Base-by-base conservation (phyloP, 2,888 invertebrate genomes). In the Eucriotettix oculatus region DNA sequence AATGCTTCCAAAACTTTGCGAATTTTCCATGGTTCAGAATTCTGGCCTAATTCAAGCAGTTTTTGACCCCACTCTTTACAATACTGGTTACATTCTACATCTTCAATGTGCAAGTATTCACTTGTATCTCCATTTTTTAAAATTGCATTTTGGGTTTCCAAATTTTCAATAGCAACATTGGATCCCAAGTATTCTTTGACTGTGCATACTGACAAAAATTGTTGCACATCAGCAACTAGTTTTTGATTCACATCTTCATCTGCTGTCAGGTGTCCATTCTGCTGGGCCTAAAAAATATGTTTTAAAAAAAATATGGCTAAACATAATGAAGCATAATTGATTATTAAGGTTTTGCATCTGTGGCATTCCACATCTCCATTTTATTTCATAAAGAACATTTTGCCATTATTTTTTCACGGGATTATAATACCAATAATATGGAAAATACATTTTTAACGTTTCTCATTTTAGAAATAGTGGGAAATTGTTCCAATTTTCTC, bases 1-100 rank as follows among this genome's bases (percentile, higher is more conserved):
- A 63, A 63, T 2, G 62, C 60, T 44, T 63, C 63, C n/a, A 63
- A 44, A 56, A 60, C 56, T 40, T 58, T 56, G 10, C 60, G 57
- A 0, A 62, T 52, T 16, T 59, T 60, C 62, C 62, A 62, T 1
- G 61, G 61, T 12, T 62, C 60, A 1, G 62, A 55, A 48, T 29
- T 29, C n/a, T 41, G 54, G 9, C 58, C 60, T 9, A 57, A 16
- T 41, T 61, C 59, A 10, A 58, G 17, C 16, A 63, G 48, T 10
- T 56, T 42, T 9, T 42, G 60, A 17, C 56, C 58, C 63, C 63
- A 63, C 40, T 63, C 62, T 12, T 11, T 54, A 48, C 63, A 62
- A 52, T 62, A 62, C 1, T 58, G 42, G 29, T 62, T 62, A n/a
- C 58, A 52, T 40, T 62, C 57, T 1, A 63, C 52, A 10, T 48